Base-by-base conservation (phyloP, 1,140 invertebrate species). In the Leptonema lineaticorne region DNA sequence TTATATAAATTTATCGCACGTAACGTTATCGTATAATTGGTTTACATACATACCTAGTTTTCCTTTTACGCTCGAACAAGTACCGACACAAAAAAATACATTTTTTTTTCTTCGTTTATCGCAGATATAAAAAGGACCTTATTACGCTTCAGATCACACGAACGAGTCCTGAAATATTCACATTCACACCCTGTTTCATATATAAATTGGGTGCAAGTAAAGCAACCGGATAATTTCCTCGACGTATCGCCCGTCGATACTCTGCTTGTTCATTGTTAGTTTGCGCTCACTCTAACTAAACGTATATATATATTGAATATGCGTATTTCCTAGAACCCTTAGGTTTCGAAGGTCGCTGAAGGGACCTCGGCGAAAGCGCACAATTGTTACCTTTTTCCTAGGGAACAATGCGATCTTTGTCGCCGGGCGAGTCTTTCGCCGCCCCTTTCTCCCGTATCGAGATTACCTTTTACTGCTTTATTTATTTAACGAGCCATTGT, bases 381-480 rank as follows among this genome's bases (percentile, higher is more conserved):
- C 50, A 53, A 53, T 53, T 53, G 50, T 53, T 53, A 24, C 50
- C 50, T 53, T 53, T 53, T 53, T 53, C 50, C 22, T 53, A 9
- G 50, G 46, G 22, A 53, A 53, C 50, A 53, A 53, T 53, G 50
- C 50, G 22, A 53, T 8, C 20, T 5, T 6, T 6, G 46, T 3
- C 16, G 46, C n/a, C 7, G 46, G 46, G 8, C 4, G 20, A n/a
- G 9, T 14, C 22, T 11, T 4, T 7, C 50, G 4, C 50, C 14
- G 5, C 18, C 50, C 9, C n/a, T 24, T 8, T 9, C 16, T 7
- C 16, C 20, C 16, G 16, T 53, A 53, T 53, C 50, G 50, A 24
- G 50, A 53, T 53, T 53, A 53, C 50, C 50, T 53, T 53, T 53
- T 53, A 53, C 50, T 24, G 50, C 50, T 53, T 53, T 53, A 53